Evolutionary conservation across 2,888 invertebrate species (phyloP).

Genomic region (Drosophila stalkeri): DNA sequence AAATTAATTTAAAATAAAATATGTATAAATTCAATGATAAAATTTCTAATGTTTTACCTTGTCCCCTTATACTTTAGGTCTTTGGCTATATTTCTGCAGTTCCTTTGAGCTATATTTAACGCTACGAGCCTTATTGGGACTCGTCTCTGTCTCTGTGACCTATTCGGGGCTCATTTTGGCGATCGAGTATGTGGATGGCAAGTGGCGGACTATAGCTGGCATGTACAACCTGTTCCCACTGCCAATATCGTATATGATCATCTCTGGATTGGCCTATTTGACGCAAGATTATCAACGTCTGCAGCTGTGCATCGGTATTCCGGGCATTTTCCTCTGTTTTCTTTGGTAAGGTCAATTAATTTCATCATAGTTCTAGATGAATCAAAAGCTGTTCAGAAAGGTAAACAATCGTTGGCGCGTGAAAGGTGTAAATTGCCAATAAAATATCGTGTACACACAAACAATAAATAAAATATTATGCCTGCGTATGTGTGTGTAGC

Average conservation of each 20-base stretch:
- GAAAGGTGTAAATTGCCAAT: conserved; percentile 48
- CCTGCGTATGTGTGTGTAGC: conserved; percentile 17
- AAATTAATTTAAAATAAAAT: neutral
- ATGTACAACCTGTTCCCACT: conserved; percentile 93
- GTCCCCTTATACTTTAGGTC: conserved; percentile 80
- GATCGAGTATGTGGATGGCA: conserved; percentile 91
- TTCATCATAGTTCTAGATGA: conserved; percentile 15
- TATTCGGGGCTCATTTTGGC: conserved; percentile 92
- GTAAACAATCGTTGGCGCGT: conserved; percentile 47
- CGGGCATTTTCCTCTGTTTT: conserved; percentile 89
- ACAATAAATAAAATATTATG: conserved; percentile 25
- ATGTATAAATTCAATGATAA: neutral
- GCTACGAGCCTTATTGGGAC: conserved; percentile 90
- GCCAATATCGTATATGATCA: conserved; percentile 90
- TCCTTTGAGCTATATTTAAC: conserved; percentile 90
- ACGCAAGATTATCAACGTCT: conserved; percentile 90
- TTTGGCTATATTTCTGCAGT: conserved; percentile 89
- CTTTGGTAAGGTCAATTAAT: conserved; percentile 87
- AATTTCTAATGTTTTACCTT: neutral
- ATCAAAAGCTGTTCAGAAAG: conserved; percentile 14
- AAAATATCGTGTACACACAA: conserved; percentile 20
- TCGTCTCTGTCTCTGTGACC: conserved; percentile 92
- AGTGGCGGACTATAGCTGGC: conserved; percentile 92
- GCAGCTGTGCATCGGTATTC: conserved; percentile 90
- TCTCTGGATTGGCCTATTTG: conserved; percentile 90